phyloP scores from a whole-genome alignment of 2,113 vertebrate species.

The Danio rerio region DNA sequence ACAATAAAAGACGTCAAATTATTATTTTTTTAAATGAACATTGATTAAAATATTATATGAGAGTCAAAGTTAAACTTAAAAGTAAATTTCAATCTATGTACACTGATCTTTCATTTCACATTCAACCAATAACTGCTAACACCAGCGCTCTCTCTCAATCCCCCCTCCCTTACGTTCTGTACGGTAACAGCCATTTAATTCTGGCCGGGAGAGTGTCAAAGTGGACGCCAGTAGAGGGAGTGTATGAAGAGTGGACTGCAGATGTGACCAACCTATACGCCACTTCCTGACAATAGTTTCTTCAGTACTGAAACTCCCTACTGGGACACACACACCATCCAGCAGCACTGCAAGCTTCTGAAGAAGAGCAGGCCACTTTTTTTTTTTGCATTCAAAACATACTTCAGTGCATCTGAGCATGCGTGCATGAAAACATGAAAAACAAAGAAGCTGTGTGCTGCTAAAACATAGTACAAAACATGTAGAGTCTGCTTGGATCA shows the following conservation, averaged over 20 bases:
- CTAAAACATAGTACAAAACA: background rate
- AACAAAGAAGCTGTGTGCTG: background rate
- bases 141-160: background rate
- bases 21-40: background rate
- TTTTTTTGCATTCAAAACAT: background rate
- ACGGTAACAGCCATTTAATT: constrained; percentile 1
- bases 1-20: background rate
- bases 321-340: constrained; percentile 7
- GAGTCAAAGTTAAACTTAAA: background rate
- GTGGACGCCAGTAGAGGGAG: constrained; percentile 58
- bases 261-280: constrained; percentile 24
- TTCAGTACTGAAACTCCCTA: constrained; percentile 37
- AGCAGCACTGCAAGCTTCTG: background rate
- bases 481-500: no score
- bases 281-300: constrained; percentile 51
- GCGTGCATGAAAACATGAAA: background rate
- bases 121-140: constrained; percentile 6
- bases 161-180: constrained; percentile 3
- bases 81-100: background rate
- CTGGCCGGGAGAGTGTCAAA: constrained; percentile 35
- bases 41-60: background rate
- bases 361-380: constrained; percentile 6
- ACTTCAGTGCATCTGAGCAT: background rate
- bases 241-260: constrained; percentile 45
- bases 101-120: background rate